phyloP scores from a whole-genome alignment of 2,888 invertebrate species.

The Scaptomyza cyrtandrae region DNA sequence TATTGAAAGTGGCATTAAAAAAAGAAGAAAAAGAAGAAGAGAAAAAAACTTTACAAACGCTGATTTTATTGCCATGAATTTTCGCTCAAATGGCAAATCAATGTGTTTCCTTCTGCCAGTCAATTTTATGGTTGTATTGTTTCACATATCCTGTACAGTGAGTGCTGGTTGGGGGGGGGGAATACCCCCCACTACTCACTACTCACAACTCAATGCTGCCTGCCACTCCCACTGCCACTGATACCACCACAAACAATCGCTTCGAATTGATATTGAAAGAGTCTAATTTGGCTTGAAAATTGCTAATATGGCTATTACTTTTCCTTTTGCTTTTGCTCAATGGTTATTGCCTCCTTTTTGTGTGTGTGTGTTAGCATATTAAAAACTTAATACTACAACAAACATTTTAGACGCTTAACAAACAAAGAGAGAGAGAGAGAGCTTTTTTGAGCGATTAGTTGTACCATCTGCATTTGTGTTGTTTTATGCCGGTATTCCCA shows the following conservation, averaged over 20 bases:
- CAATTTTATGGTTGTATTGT: constrained; percentile 72
- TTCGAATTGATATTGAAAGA: not conserved
- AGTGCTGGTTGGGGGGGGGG: not conserved
- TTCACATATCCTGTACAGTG: constrained; percentile 34
- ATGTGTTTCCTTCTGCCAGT: constrained; percentile 78
- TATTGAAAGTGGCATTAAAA: constrained; percentile 75
- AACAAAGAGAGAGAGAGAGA: too few species aligned
- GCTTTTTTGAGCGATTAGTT: not conserved
- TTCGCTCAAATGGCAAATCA: constrained; percentile 80
- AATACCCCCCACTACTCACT: not conserved
- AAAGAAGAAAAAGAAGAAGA: constrained; percentile 46
- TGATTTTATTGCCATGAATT: constrained; percentile 80
- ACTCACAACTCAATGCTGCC: not conserved
- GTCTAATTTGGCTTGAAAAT: constrained; percentile 19
- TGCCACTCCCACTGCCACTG: not conserved
- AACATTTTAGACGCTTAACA: constrained; percentile 2
- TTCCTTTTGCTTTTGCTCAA: not conserved
- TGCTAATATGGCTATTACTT: not conserved
- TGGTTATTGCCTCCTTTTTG: not conserved
- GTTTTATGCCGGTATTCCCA: constrained; percentile 54
- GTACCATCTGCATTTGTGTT: constrained; percentile 11
- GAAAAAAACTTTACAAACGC: constrained; percentile 60
- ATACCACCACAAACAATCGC: constrained; percentile 1
- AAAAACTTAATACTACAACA: constrained; percentile 1
- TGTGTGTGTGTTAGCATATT: constrained; percentile 7